phyloP scores from a whole-genome alignment of 2,888 invertebrate species.

The Tetranychus truncatus region DNA sequence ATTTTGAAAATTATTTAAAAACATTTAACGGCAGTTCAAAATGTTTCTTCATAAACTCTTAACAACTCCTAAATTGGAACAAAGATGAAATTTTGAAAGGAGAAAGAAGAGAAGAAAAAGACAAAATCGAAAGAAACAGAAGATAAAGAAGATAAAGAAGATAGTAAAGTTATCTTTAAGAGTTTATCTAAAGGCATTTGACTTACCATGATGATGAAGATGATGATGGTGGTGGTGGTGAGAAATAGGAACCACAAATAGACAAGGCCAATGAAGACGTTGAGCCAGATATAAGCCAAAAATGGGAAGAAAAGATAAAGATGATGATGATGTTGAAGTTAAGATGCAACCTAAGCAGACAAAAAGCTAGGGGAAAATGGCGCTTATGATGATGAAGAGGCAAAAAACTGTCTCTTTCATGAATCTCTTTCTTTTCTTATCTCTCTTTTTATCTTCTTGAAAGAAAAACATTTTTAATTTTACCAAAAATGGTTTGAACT shows the following conservation, averaged over 20 bases:
- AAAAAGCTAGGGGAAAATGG: neutral
- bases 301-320: neutral
- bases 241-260: neutral
- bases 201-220: neutral
- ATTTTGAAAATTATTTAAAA: neutral
- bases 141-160: neutral
- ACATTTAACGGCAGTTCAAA: neutral
- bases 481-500: neutral
- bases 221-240: neutral
- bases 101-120: conserved; percentile 3
- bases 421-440: no score
- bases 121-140: neutral
- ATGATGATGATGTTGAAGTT: neutral
- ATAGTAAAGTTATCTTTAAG: neutral
- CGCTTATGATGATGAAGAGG: neutral
- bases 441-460: no score
- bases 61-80: neutral
- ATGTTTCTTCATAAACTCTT: neutral
- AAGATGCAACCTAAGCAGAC: neutral
- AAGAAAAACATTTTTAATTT: neutral
- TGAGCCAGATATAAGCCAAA: neutral
- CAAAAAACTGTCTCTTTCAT: no score
- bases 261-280: neutral
- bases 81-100: neutral
- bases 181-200: conserved; percentile 1